Base-by-base conservation (phyloP, 2,888 invertebrate genomes). In the Drosophila sordidula region DNA sequence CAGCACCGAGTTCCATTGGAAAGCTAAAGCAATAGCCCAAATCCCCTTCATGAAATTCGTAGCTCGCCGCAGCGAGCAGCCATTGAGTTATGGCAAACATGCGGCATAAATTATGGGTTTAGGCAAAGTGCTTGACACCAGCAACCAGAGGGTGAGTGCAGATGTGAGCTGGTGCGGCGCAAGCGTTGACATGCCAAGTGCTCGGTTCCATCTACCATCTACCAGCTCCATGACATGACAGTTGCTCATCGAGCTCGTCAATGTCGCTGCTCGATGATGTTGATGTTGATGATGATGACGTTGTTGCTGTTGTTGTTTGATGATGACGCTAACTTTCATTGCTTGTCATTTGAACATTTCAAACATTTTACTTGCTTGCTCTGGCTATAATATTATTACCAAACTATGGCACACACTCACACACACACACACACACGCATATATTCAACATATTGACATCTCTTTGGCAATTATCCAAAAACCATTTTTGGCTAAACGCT, bases 1-100 rank as follows among this genome's bases (percentile, higher is more conserved):
- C 46, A 50, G 50, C 51, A 42, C 42, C 14, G 14, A 12, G 50
- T 44, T 16, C 26, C 44, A 45, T 32, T 38, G 49, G 44, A 39
- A 49, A 42, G 38, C 50, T 41, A 54, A 66, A 52, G 50, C 59
- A 41, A 42, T 61, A 25, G 47, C 32, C 52, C 14, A 51, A 68
- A 67, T 49, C 65, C 59, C 47, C 22, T 44, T 47, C 49, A 45
- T 55, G 64, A 70, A 69, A 73, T 58, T 74, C 64, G 58, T 46
- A 56, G 62, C 66, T 32, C 56, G 59, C 42, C 55, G 62, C 78
- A 51, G 49, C 36, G 44, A 18, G 50, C 70, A 68, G 78, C 78
- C 87, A 88, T 87, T 85, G 85, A 85, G 87, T 85, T 85, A 85
- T 85, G 89, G 87, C 81, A 88, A 85, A 79, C 87, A 85, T 88